Evolutionary conservation across 2,888 invertebrate genomes (phyloP).

Genomic region (Zaprionus lineosus): DNA sequence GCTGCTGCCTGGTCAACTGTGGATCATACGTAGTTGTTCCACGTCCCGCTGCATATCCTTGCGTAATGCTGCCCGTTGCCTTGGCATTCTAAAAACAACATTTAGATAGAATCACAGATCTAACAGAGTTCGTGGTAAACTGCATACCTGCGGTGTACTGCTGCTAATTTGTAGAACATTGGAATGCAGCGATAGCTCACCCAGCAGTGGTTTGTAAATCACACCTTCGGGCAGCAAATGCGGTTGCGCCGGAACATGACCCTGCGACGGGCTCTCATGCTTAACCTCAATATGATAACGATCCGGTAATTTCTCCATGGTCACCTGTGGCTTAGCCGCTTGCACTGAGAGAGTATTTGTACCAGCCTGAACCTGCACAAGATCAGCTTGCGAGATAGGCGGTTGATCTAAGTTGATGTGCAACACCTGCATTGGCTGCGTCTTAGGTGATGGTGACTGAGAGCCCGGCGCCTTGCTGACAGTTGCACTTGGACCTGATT

Average conservation of each 20-base stretch:
- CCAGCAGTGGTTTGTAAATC: conserved; percentile 79
- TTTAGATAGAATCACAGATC: too few species aligned
- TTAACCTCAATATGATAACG: conserved; percentile 82
- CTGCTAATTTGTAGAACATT: conserved; percentile 80
- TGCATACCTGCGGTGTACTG: conserved; percentile 69
- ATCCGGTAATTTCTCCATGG: conserved; percentile 82
- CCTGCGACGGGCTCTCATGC: conserved; percentile 71
- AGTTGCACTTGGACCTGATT: conserved; percentile 63
- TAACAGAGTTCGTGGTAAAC: background rate
- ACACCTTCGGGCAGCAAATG: conserved; percentile 80
- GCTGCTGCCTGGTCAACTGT: conserved; percentile 75
- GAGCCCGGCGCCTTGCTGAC: conserved; percentile 74
- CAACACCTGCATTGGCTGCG: conserved; percentile 78
- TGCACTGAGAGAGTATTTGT: conserved; percentile 58
- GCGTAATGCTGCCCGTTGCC: conserved; percentile 91
- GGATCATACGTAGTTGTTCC: conserved; percentile 76
- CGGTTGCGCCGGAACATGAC: conserved; percentile 73
- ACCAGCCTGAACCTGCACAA: conserved; percentile 55
- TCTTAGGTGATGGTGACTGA: conserved; percentile 74
- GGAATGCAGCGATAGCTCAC: conserved; percentile 81
- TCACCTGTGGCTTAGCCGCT: conserved; percentile 80
- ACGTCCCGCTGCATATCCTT: conserved; percentile 91
- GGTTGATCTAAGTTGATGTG: conserved; percentile 82
- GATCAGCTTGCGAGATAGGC: conserved; percentile 75
- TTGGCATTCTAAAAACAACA: conserved; percentile 85